Percentiles rank a stretch among this genome's conserved stretches.
phyloP scores from a whole-genome alignment of 2,888 invertebrate species.

The Erebia aethiops region DNA sequence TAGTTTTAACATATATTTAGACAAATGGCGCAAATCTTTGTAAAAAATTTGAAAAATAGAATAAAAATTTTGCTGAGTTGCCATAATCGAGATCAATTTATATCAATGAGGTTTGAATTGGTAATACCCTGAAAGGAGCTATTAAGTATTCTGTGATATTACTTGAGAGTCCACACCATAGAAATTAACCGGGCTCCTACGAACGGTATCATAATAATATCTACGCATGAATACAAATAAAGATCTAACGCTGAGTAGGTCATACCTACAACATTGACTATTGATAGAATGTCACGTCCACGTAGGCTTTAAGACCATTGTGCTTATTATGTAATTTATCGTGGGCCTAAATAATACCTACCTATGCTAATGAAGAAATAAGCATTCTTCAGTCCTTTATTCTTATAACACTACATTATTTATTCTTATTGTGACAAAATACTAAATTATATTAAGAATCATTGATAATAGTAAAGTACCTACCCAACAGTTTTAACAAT shows the following conservation, averaged over 20 bases:
- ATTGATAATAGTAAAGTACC: no score
- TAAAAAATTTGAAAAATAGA: background rate
- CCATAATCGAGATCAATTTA: no score
- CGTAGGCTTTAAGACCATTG: conserved; percentile 60
- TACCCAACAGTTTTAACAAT: background rate
- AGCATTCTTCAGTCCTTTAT: background rate
- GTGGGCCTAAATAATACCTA: conserved; percentile 7
- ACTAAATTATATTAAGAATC: no score
- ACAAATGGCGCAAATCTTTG: background rate
- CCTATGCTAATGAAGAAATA: conserved; percentile 1
- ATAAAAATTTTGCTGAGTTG: no score
- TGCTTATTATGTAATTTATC: conserved; percentile 37
- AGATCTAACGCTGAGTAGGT: conserved; percentile 34
- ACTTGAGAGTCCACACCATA: background rate
- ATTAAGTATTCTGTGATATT: no score
- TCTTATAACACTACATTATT: no score
- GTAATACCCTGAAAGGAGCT: no score
- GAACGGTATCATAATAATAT: conserved; percentile 13
- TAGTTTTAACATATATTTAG: background rate
- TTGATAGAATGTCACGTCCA: conserved; percentile 53
- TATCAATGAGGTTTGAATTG: no score
- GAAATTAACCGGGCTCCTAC: background rate
- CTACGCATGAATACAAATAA: conserved; percentile 17
- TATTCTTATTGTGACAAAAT: no score
- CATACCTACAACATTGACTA: conserved; percentile 42